Evolutionary conservation across 2,888 invertebrate genomes (phyloP), one percentile per base, ranked within the genome.

Genomic region (Ochropacha duplaris): DNA sequence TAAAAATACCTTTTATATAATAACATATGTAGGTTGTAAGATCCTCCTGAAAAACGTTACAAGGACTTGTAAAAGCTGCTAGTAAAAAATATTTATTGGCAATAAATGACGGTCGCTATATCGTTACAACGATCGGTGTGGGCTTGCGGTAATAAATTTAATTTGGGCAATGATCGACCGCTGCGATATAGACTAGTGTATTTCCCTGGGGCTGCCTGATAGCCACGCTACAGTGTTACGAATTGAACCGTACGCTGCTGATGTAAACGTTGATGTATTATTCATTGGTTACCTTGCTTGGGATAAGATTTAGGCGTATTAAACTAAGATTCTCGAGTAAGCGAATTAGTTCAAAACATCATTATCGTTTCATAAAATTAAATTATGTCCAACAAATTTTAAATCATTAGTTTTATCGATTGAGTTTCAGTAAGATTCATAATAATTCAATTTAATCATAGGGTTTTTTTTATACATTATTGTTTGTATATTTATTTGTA

Each of bases 41-140:
- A 71, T 68, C 70, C 69, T 66, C 68, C 74, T 70, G 76, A 78
- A 78, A 81, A 79, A 74, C 74, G 76, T 71, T 70, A 72, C 76
- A 65, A 66, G 67, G 57, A 61, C 71, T 61, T 68, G 71, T 70
- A 77, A 83, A 85, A 83, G 81, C 78, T 76, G 78, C 79, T 77
- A 83, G 84, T 87, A 86, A 88, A 86, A 87, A 83, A 85, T 86
- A 87, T 88, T 88, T 88, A 88, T 86, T 78, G 84, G 73, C 83
- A 80, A 86, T 87, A 87, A 87, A 85, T 83, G 80, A 78, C 69
- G 79, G 78, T 73, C 72, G 73, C 61, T 78, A 73, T 79, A 85
- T 84, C 86, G 84, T 81, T 79, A 81, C 79, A 70, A 74, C 74
- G 81, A 84, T 85, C 83, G 78, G 74, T 71, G 58, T 72, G 69